A percentile compares a stretch with the other conserved stretches of the same genome.
Conservation (phyloP, 2,113 vertebrate species). For the Myxocyprinus asiaticus region DNA sequence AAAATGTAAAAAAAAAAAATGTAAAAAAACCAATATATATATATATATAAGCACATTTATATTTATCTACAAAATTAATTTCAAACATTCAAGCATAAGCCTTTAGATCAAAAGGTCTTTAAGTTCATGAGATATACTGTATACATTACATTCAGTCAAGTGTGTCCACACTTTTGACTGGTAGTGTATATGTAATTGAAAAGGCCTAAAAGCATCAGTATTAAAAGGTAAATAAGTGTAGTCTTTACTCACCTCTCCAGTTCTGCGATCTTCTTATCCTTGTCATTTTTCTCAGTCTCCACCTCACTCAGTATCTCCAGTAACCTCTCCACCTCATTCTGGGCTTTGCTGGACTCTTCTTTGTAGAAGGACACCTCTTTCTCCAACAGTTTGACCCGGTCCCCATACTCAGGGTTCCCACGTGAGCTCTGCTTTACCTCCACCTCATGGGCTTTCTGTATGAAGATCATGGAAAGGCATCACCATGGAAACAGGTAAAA, state of each 20-base stretch:
- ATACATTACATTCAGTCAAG: no score
- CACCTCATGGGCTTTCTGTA: constrained; percentile 89
- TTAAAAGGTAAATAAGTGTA: no score
- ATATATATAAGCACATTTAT: no score
- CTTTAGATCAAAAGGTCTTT: no score
- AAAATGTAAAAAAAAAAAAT: no score
- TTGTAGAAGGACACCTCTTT: constrained; percentile 93
- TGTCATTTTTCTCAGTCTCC: constrained; percentile 97
- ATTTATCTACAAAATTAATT: no score
- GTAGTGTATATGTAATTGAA: background rate
- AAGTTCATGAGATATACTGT: no score
- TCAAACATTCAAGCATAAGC: no score
- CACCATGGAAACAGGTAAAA: background rate
- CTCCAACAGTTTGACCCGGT: constrained; percentile 92
- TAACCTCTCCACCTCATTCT: constrained; percentile 92
- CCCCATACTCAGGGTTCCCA: constrained; percentile 89
- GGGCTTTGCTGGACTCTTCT: constrained; percentile 90
- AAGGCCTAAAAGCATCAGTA: background rate
- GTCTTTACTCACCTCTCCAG: constrained; percentile 84
- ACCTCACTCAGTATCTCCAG: constrained; percentile 96
- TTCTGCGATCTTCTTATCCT: constrained; percentile 98
- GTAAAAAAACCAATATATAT: no score
- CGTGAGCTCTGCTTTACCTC: constrained; percentile 88
- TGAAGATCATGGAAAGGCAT: constrained; percentile 2
- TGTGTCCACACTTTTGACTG: background rate